Evolutionary conservation across 2,797 vertebrate genomes (phyloP).

Genomic region (Microctenopoma steveboyesi): DNA sequence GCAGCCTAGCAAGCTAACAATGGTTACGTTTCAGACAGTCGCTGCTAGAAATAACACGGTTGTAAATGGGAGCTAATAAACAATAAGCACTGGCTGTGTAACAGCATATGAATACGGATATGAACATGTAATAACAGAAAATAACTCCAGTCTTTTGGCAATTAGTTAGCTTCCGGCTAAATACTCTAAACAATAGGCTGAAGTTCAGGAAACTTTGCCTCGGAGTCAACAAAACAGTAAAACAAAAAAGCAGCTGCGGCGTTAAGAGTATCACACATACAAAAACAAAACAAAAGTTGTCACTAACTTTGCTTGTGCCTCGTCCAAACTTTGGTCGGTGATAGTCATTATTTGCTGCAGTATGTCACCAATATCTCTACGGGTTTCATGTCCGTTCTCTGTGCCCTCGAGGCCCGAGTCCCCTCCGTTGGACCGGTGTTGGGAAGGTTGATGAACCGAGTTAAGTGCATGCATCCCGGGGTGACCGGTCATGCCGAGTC

Average conservation of each 20-base stretch:
- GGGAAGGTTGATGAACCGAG: conserved; percentile 78
- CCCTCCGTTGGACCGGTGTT: conserved; percentile 80
- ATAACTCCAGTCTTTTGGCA: not conserved
- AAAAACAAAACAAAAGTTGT: conserved; percentile 10
- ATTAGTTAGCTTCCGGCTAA: conserved; percentile 7
- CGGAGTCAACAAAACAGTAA: conserved; percentile 30
- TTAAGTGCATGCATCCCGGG: conserved; percentile 82
- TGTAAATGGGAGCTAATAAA: conserved; percentile 2
- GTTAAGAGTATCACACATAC: not conserved
- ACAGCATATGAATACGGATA: accelerated
- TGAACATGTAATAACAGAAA: not conserved
- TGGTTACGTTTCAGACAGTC: conserved; percentile 24
- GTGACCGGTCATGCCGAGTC: conserved; percentile 82
- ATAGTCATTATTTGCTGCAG: conserved; percentile 97
- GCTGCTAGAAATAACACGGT: conserved; percentile 12
- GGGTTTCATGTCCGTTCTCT: conserved; percentile 88
- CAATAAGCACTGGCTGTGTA: accelerated
- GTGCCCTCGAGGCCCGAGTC: conserved; percentile 86
- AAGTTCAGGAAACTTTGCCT: conserved; percentile 76
- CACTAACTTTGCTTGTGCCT: conserved; percentile 94
- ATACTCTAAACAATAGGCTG: conserved; percentile 59
- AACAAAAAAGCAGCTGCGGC: conserved; percentile 13
- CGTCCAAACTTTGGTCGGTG: conserved; percentile 96
- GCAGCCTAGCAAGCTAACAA: conserved; percentile 63
- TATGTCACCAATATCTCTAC: conserved; percentile 92